Base-by-base conservation (phyloP, 1,140 invertebrate genomes). In the Drosophila novamexicana region DNA sequence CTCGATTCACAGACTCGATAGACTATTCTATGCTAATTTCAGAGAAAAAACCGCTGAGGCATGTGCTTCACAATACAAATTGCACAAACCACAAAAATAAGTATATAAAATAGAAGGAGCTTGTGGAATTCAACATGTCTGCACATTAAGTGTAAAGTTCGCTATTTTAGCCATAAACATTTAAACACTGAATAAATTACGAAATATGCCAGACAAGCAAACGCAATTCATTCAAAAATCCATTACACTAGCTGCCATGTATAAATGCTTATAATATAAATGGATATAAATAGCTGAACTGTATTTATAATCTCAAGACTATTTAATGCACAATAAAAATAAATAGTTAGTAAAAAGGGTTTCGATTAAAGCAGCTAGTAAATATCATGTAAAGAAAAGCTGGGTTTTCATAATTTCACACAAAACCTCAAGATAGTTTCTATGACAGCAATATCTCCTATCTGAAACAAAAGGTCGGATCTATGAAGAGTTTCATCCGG, bases 21-120 rank as follows among this genome's bases (percentile, higher is more conserved):
- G 6, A 14, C 32, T 57, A 47, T 56, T 66, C 63, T 47, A 66
- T 57, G 63, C 63, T 57, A 37, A 66, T 66, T 66, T 66, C 53
- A 47, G 57, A 59, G 42, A 34, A 59, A 59, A 36, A 59, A 34
- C 14, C 57, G 57, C 57, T 59, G 57, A 59, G 57, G 42, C 57
- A 59, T 66, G 16, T 52, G 29, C 63, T 57, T 34, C 32, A 16
- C 40, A 34, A n/a, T 10, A 66, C 63, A 66, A 66, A 66, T 66
- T 57, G 63, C 32, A 29, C 32, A 57, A 57, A 45, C 63, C 63
- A 56, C 63, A 66, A 22, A 54, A 10, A 44, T 39, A 54, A 10
- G 36, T 39, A 37, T 12, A 56, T 34, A 37, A 14, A 65, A 44
- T 53, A 36, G 40, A 34, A 59, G 29, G 29, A 59, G 42, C 56